phyloP scores from a whole-genome alignment of 2,888 invertebrate genomes.

The Ophion ellenae region DNA sequence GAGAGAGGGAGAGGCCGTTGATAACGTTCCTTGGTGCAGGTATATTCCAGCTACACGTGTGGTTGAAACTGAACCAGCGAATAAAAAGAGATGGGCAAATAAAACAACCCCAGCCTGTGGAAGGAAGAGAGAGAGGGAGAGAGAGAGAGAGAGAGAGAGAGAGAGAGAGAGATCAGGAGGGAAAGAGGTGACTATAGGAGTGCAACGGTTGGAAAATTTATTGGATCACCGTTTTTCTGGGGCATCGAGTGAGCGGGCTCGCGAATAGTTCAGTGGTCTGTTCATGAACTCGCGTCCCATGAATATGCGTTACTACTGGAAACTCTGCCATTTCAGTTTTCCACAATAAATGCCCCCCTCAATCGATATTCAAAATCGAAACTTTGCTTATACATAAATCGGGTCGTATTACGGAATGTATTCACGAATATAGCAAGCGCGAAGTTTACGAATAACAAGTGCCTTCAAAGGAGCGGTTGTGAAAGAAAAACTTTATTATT shows the following conservation, averaged over 20 bases:
- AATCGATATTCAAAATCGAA: no score
- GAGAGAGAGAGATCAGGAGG: background rate
- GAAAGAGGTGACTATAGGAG: conserved; percentile 7
- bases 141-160: background rate
- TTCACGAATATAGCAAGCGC: no score
- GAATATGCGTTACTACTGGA: conserved; percentile 25
- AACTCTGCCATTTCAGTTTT: conserved; percentile 18
- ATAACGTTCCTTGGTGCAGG: conserved; percentile 42
- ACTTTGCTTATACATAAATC: no score
- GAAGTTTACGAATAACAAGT: no score
- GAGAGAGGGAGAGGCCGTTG: conserved; percentile 15
- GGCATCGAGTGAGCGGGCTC: conserved; percentile 40
- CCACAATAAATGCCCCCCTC: background rate
- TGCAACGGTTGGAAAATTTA: conserved; percentile 63
- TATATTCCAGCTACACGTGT: conserved; percentile 45
- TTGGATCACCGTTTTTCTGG: conserved; percentile 65
- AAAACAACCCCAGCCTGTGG: background rate
- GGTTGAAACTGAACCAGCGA: conserved; percentile 57
- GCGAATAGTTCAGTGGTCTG: conserved; percentile 54
- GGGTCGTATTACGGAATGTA: no score
- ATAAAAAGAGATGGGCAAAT: conserved; percentile 37
- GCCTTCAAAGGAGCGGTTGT: background rate
- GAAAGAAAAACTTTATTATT: conserved; percentile 5
- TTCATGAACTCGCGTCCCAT: conserved; percentile 50
- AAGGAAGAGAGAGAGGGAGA: background rate